These are phyloP conservation scores for Parnassius smintheus DNA, from an alignment of 2,888 invertebrate species.

Conservation along the genomic window DNA sequence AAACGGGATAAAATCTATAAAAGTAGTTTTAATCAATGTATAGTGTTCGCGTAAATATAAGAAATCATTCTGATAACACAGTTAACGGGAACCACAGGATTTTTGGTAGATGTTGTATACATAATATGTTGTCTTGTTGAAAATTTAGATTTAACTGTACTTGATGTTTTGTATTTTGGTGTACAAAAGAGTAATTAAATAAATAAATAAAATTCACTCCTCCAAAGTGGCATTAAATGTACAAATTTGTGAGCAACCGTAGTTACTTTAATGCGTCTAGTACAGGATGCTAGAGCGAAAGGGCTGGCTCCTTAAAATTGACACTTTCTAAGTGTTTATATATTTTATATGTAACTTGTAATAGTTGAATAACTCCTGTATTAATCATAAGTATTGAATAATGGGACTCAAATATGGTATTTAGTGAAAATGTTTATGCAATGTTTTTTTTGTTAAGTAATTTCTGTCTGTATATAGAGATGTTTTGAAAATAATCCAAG, in stretches of 20 bases:
- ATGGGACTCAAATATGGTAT: constrained; percentile 78
- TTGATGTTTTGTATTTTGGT: too few species aligned
- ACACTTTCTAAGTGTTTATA: constrained; percentile 47
- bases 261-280: constrained; percentile 42
- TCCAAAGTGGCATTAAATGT: constrained; percentile 37
- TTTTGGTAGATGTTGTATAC: background rate
- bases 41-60: too few species aligned
- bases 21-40: too few species aligned
- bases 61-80: too few species aligned
- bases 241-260: constrained; percentile 47
- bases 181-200: too few species aligned
- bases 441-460: constrained; percentile 55
- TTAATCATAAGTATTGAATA: constrained; percentile 68
- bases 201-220: background rate
- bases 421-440: constrained; percentile 67
- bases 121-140: background rate
- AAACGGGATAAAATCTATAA: too few species aligned
- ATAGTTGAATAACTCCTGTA: constrained; percentile 57
- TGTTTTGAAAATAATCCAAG: constrained; percentile 61
- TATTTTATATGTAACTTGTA: constrained; percentile 42
- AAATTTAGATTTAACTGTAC: too few species aligned
- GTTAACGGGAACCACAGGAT: too few species aligned
- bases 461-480: constrained; percentile 70
- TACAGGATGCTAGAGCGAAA: constrained; percentile 61
- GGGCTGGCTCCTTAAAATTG: constrained; percentile 66